These are phyloP conservation scores for Galeopsomyia nigrocyanea DNA, from an alignment of 2,888 invertebrate genomes.

Conservation along the genomic window DNA sequence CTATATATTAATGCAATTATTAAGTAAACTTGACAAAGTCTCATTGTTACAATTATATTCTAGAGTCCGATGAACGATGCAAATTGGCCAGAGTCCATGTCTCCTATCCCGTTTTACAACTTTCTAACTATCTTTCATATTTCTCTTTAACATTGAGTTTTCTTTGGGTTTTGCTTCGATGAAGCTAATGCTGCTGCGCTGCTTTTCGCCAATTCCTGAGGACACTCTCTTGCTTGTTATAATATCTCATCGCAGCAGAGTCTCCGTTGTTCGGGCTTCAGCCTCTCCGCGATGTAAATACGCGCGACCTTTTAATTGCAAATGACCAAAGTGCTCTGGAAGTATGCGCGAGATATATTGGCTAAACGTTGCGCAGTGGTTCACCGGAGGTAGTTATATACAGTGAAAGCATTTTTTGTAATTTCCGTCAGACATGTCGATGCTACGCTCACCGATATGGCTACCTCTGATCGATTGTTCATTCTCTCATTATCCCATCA, in stretches of 20 bases:
- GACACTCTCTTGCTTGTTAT: conserved; percentile 56
- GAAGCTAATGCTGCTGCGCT: conserved; percentile 68
- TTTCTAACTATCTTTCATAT: conserved; percentile 46
- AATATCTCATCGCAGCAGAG: conserved; percentile 46
- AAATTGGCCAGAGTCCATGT: conserved; percentile 59
- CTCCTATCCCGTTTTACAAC: conserved; percentile 32
- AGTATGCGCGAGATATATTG: conserved; percentile 55
- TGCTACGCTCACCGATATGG: conserved; percentile 31
- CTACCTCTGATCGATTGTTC: conserved; percentile 38
- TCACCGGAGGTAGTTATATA: conserved; percentile 55
- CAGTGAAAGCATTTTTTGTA: conserved; percentile 34
- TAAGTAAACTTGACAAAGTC: no score
- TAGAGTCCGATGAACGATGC: no score
- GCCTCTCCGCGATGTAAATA: conserved; percentile 50
- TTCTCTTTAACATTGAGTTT: conserved; percentile 56
- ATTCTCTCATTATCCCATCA: conserved; percentile 39
- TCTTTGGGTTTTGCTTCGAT: conserved; percentile 64
- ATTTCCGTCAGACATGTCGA: no score
- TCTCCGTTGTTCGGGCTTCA: conserved; percentile 40
- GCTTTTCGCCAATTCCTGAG: conserved; percentile 65
- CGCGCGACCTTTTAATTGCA: conserved; percentile 2
- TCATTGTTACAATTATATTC: no score
- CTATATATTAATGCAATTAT: no score
- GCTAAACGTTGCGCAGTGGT: conserved; percentile 68
- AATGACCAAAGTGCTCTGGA: conserved; percentile 24